Evolutionary conservation across 2,797 vertebrate species (phyloP).

Genomic region (Rousettus madagascariensis): DNA sequence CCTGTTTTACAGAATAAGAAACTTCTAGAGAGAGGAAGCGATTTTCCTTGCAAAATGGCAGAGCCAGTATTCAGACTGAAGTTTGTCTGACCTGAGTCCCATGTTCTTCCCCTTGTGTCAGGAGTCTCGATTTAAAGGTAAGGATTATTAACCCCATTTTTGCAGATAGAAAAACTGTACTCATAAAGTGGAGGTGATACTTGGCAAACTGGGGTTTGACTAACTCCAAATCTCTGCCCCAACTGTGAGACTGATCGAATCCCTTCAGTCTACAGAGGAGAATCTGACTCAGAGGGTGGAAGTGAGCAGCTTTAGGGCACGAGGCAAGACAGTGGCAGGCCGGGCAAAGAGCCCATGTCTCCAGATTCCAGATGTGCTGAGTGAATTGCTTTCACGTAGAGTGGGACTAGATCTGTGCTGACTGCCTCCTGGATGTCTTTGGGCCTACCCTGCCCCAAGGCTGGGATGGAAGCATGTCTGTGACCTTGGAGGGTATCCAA

Average conservation of each 20-base stretch:
- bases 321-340: background rate
- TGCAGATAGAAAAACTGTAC: background rate
- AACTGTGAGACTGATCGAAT: background rate
- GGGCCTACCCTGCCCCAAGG: background rate
- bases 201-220: background rate
- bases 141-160: background rate
- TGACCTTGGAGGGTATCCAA: background rate
- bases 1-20: background rate
- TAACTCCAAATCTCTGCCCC: background rate
- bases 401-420: background rate
- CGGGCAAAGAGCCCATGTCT: background rate
- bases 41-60: background rate
- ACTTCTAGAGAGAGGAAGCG: background rate
- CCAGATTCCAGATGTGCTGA: background rate
- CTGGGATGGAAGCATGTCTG: background rate
- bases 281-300: background rate
- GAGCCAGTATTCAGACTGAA: background rate
- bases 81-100: background rate
- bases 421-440: background rate
- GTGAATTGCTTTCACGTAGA: background rate
- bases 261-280: background rate
- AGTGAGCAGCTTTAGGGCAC: background rate
- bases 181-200: background rate
- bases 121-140: background rate
- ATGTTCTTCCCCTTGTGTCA: background rate